Percentiles rank a stretch among this genome's conserved stretches.
Evolutionary conservation across 1,140 invertebrate species (phyloP).

Genomic region (Ditylenchus dipsaci): DNA sequence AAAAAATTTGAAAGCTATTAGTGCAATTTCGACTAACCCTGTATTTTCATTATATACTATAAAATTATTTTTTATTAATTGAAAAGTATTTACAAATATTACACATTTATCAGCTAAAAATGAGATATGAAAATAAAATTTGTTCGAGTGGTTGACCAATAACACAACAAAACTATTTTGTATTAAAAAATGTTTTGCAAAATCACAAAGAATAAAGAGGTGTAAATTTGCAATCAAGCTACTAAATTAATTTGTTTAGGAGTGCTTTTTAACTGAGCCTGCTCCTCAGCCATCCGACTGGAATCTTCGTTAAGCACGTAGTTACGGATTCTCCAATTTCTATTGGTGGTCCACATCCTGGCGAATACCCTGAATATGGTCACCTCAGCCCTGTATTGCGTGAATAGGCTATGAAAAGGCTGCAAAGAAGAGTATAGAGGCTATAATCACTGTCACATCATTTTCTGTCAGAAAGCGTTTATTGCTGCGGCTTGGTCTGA

Average conservation of each 20-base stretch:
- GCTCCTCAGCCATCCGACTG: neutral
- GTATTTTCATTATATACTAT: too few relatives aligned
- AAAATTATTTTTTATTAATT: too few relatives aligned
- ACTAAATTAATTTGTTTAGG: neutral
- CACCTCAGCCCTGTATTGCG: conserved; percentile 35
- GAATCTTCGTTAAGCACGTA: conserved; percentile 1
- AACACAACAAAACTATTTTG: too few relatives aligned
- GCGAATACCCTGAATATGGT: conserved; percentile 26
- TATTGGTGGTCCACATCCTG: conserved; percentile 26
- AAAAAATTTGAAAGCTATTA: too few relatives aligned
- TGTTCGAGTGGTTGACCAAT: too few relatives aligned
- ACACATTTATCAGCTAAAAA: too few relatives aligned
- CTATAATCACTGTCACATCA: conserved; percentile 19
- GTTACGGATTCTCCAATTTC: conserved; percentile 34
- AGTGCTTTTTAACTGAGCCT: neutral
- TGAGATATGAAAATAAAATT: too few relatives aligned
- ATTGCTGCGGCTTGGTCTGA: conserved; percentile 4
- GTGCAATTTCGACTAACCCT: too few relatives aligned
- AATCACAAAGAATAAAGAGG: too few relatives aligned
- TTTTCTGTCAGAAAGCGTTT: conserved; percentile 14
- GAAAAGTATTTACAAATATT: too few relatives aligned
- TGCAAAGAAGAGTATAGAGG: conserved; percentile 29
- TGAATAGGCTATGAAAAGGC: conserved; percentile 36
- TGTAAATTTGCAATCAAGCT: neutral
- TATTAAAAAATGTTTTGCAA: too few relatives aligned